Evolutionary conservation across 2,113 vertebrate genomes (phyloP).

Genomic region (Caracal caracal): DNA sequence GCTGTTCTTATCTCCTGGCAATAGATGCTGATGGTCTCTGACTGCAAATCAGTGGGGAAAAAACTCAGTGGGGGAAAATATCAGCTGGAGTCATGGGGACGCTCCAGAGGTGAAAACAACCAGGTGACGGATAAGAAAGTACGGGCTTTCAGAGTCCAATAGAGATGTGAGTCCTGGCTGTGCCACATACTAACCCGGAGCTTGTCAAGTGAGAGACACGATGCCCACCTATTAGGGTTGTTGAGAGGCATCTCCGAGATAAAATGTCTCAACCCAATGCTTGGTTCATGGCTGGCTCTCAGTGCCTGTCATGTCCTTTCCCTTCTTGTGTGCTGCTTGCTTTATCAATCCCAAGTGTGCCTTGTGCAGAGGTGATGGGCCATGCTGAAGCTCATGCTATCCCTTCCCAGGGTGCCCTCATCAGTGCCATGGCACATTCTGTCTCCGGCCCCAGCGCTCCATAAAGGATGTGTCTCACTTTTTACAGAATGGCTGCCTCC

Average conservation of each 20-base stretch:
- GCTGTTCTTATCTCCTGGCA: not conserved
- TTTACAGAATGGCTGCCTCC: not conserved
- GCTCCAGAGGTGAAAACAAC: not conserved
- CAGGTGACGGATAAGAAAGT: not conserved
- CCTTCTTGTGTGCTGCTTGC: not conserved
- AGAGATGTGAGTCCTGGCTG: not conserved
- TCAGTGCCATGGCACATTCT: not conserved
- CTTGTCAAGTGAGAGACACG: not conserved
- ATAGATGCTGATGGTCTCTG: not conserved
- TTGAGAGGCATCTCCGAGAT: not conserved
- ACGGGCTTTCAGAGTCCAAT: not conserved
- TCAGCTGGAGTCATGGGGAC: not conserved
- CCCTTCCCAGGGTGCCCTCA: not conserved
- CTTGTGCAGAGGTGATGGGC: not conserved
- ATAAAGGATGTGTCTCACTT: not conserved
- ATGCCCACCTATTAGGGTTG: not conserved
- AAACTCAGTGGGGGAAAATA: not conserved
- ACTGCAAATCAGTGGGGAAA: not conserved
- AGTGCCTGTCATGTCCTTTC: too few relatives aligned
- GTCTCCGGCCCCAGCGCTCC: not conserved
- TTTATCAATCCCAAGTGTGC: not conserved
- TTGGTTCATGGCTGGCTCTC: not conserved
- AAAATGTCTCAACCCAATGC: not conserved
- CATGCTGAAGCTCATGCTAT: rapidly evolving
- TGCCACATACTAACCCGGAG: not conserved